Evolutionary conservation across 2,797 vertebrate genomes (phyloP).

Genomic region (Arrhamphus sclerolepis): DNA sequence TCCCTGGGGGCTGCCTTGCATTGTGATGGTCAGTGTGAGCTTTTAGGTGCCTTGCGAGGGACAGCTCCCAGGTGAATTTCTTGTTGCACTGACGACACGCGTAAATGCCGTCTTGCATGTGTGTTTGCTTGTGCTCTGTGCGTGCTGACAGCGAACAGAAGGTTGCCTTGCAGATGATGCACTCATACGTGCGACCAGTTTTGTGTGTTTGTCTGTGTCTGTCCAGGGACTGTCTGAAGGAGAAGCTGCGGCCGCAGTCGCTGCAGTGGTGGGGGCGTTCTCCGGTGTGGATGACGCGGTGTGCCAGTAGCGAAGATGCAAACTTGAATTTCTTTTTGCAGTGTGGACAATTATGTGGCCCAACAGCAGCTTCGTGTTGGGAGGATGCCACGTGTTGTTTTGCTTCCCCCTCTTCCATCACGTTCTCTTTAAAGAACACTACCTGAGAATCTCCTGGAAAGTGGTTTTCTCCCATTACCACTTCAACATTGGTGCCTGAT

Average conservation of each 20-base stretch:
- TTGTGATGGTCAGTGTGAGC: conserved; percentile 31
- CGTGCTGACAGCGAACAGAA: conserved; percentile 60
- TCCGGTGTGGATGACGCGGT: conserved; percentile 79
- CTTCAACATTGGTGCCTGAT: conserved; percentile 28
- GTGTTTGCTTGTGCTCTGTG: conserved; percentile 53
- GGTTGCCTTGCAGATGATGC: conserved; percentile 67
- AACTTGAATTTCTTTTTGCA: conserved; percentile 81
- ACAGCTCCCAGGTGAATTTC: conserved; percentile 61
- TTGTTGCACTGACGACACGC: conserved; percentile 49
- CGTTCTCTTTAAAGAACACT: conserved; percentile 13
- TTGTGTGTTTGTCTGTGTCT: conserved; percentile 78
- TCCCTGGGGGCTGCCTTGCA: neutral
- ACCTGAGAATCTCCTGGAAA: conserved; percentile 8
- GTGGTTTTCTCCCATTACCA: conserved; percentile 29
- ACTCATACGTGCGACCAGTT: conserved; percentile 58
- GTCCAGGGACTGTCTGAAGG: conserved; percentile 80
- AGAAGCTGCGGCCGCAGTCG: conserved; percentile 78
- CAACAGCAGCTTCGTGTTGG: conserved; percentile 35
- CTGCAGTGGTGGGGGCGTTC: conserved; percentile 77
- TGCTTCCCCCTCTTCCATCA: conserved; percentile 3
- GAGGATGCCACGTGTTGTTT: conserved; percentile 15
- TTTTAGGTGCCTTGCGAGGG: conserved; percentile 65
- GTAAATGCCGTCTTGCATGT: conserved; percentile 30
- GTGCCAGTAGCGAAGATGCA: conserved; percentile 74
- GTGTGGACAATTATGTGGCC: conserved; percentile 75